A percentile compares a stretch with the other conserved stretches of the same genome.
Conservation (phyloP, 2,888 invertebrate species). For the Chrysina gloriosa region DNA sequence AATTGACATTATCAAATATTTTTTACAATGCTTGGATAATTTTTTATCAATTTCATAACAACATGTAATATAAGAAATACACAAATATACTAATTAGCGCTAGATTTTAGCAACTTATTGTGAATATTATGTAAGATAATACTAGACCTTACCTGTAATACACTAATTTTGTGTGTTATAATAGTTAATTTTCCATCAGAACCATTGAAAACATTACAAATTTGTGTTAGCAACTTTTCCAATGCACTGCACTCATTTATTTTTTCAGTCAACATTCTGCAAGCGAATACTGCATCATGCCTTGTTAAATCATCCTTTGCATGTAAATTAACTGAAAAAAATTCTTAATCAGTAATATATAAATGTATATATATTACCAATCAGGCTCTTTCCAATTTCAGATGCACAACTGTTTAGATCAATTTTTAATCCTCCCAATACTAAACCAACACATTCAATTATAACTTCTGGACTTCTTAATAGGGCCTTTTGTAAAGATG, state of each 20-base stretch:
- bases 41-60: too few species aligned
- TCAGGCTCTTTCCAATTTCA: conserved; percentile 85
- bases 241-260: conserved; percentile 76
- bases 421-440: conserved; percentile 77
- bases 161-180: conserved; percentile 87
- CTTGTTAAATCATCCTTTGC: conserved; percentile 86
- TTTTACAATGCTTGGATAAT: too few species aligned
- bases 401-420: conserved; percentile 82
- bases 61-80: too few species aligned
- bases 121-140: background rate
- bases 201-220: conserved; percentile 87
- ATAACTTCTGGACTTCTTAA: conserved; percentile 94
- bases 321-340: conserved; percentile 77
- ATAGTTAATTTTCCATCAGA: conserved; percentile 92
- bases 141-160: conserved; percentile 75
- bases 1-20: too few species aligned
- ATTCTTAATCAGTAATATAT: background rate
- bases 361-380: conserved; percentile 67
- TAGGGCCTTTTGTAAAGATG: conserved; percentile 91
- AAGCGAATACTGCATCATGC: conserved; percentile 78
- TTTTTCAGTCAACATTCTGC: conserved; percentile 77
- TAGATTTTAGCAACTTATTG: background rate
- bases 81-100: too few species aligned
- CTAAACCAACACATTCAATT: conserved; percentile 81
- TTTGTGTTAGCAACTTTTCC: conserved; percentile 74